These are phyloP conservation scores for Silurus lanzhouensis DNA, from an alignment of 2,797 vertebrate genomes.

Conservation along the genomic window DNA sequence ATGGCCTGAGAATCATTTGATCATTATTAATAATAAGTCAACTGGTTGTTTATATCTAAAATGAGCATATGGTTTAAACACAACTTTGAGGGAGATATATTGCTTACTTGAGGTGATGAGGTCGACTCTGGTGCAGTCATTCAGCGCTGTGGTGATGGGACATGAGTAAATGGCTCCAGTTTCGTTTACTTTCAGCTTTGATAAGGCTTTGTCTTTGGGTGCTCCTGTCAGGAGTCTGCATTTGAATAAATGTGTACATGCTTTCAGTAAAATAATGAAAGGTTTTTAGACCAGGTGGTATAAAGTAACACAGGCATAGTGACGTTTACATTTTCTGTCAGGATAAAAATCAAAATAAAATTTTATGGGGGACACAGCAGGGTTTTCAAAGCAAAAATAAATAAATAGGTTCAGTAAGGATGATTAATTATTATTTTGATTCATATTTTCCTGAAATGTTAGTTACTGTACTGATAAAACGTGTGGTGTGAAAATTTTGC, in stretches of 20 bases:
- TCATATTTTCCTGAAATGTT: too few relatives aligned
- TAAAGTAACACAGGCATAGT: background rate
- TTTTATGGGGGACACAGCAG: too few relatives aligned
- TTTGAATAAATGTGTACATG: constrained; percentile 12
- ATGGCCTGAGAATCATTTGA: background rate
- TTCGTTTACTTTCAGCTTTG: constrained; percentile 73
- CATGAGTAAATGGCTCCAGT: constrained; percentile 89
- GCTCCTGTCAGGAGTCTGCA: constrained; percentile 86
- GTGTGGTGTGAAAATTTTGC: too few relatives aligned
- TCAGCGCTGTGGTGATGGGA: constrained; percentile 71
- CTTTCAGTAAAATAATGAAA: background rate
- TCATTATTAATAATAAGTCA: background rate
- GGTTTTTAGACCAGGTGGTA: background rate
- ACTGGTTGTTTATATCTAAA: background rate
- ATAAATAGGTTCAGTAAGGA: too few relatives aligned
- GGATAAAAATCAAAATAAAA: too few relatives aligned
- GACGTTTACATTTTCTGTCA: too few relatives aligned
- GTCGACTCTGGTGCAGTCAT: constrained; percentile 85
- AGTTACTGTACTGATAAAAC: too few relatives aligned
- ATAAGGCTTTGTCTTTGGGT: constrained; percentile 77
- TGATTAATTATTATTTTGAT: too few relatives aligned
- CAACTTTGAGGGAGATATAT: background rate
- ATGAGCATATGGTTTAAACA: background rate
- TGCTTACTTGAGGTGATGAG: constrained; percentile 80
- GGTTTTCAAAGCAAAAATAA: too few relatives aligned